Percentiles rank a stretch among this genome's conserved stretches.
Conservation (phyloP, 2,113 vertebrate genomes). For the Proteles cristata region DNA sequence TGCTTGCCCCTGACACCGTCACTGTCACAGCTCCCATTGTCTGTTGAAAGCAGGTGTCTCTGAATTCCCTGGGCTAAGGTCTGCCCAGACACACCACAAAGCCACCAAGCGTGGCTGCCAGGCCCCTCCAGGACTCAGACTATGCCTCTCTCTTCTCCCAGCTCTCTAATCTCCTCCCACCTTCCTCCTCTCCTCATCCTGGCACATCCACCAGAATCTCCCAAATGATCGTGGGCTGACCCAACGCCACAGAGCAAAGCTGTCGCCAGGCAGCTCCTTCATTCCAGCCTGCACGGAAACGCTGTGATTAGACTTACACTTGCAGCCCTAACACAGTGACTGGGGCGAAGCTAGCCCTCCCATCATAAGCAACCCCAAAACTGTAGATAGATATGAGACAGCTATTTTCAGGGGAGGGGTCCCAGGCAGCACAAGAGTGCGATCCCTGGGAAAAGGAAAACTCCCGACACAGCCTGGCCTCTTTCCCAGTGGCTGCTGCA, state of each 20-base stretch:
- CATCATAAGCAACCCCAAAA: background rate
- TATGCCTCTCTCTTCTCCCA: background rate
- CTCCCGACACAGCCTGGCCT: background rate
- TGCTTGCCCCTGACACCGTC: background rate
- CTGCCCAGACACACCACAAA: background rate
- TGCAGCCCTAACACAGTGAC: background rate
- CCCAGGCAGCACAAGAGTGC: background rate
- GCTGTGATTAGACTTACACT: background rate
- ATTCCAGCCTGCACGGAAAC: background rate
- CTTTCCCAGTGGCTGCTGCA: background rate
- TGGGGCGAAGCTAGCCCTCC: background rate
- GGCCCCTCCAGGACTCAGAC: background rate
- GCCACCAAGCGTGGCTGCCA: background rate
- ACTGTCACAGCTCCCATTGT: too few species aligned
- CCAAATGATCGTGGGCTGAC: background rate
- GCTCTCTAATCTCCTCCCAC: background rate
- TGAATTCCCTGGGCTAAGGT: background rate
- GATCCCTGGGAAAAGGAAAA: background rate
- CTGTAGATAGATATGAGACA: background rate
- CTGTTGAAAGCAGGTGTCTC: background rate
- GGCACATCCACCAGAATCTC: background rate
- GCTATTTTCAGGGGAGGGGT: background rate
- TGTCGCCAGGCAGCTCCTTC: background rate
- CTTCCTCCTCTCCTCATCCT: background rate
- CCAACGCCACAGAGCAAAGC: background rate